phyloP scores from a whole-genome alignment of 2,797 vertebrate genomes.

The Propithecus perrieri region DNA sequence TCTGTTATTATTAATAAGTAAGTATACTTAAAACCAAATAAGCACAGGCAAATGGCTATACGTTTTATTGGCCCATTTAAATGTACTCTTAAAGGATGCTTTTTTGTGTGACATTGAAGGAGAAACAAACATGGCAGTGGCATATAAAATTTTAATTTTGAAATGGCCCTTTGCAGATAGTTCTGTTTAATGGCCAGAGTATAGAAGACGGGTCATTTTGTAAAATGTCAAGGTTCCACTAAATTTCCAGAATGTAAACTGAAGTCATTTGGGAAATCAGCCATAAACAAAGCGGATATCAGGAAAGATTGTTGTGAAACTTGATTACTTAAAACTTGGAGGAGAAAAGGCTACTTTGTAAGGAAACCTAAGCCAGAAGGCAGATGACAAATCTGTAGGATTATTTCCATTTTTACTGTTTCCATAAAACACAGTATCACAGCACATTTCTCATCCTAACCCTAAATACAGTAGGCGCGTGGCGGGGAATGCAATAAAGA shows the following conservation, averaged over 20 bases:
- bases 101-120: accelerated
- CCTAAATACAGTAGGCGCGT: not conserved
- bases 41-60: not conserved
- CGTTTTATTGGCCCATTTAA: not conserved
- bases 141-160: not conserved
- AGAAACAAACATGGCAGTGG: not conserved
- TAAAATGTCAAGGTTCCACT: not conserved
- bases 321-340: not conserved
- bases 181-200: accelerated
- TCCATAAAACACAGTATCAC: not conserved
- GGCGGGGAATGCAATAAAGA: not conserved
- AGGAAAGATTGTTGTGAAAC: not conserved
- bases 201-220: not conserved
- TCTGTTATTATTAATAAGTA: not conserved
- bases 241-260: not conserved
- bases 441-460: not conserved
- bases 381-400: not conserved
- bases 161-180: not conserved
- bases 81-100: not conserved
- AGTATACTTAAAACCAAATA: not conserved
- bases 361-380: not conserved
- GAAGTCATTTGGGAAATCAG: not conserved
- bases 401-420: not conserved
- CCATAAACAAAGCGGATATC: not conserved
- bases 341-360: accelerated